Conservation (phyloP, 2,797 vertebrate species). For the Sciurus vulgaris region DNA sequence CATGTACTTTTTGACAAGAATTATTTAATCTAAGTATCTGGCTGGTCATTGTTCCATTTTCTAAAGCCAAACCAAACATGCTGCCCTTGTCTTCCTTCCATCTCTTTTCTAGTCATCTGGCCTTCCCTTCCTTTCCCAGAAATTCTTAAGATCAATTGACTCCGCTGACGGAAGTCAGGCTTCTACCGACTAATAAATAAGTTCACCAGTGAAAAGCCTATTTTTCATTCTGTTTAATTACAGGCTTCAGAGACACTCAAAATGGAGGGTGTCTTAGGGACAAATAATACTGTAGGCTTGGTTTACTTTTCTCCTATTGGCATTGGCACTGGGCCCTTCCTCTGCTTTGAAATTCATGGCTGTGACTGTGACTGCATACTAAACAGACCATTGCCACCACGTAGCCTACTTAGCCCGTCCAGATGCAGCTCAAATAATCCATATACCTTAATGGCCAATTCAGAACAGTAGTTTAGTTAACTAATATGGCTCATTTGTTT, state of each 20-base stretch:
- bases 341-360: slow-evolving; percentile 78
- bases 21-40: neutral
- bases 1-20: neutral
- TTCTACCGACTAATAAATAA: slow-evolving; percentile 75
- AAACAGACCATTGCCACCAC: slow-evolving; percentile 39
- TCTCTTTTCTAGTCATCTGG: slow-evolving; percentile 49
- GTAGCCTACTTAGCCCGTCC: neutral
- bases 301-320: slow-evolving; percentile 73
- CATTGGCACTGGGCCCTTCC: slow-evolving; percentile 75
- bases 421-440: slow-evolving; percentile 36
- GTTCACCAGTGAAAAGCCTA: slow-evolving; percentile 72
- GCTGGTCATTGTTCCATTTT: neutral
- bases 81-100: neutral
- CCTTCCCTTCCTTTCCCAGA: slow-evolving; percentile 41
- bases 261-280: slow-evolving; percentile 76
- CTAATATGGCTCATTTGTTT: slow-evolving; percentile 9
- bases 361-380: slow-evolving; percentile 70
- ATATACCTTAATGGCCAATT: neutral
- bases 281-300: slow-evolving; percentile 74
- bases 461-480: neutral
- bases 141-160: slow-evolving; percentile 75
- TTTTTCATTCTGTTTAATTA: slow-evolving; percentile 80
- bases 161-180: slow-evolving; percentile 67
- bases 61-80: slow-evolving; percentile 4
- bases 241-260: slow-evolving; percentile 74